Evolutionary conservation across 1,140 invertebrate species (phyloP).

Genomic region (Eupeodes corollae): DNA sequence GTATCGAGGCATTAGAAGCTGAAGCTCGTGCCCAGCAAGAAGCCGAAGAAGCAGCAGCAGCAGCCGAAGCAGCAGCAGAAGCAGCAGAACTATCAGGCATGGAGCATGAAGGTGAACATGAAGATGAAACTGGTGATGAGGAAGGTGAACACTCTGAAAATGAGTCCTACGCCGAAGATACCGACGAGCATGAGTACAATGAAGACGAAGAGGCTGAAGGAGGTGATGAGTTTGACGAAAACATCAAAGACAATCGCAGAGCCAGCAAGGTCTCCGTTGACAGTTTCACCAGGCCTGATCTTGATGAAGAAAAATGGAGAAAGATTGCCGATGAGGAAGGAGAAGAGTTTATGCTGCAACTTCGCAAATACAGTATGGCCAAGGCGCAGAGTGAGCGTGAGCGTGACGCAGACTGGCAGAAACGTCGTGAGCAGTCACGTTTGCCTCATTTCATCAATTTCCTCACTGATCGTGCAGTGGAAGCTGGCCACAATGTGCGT

Average conservation of each 20-base stretch:
- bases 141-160: constrained; percentile 14
- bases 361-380: constrained; percentile 33
- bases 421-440: constrained; percentile 24
- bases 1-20: constrained; percentile 19
- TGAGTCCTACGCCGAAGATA: constrained; percentile 17
- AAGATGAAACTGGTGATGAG: constrained; percentile 17
- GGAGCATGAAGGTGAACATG: constrained; percentile 11
- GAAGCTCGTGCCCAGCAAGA: constrained; percentile 22
- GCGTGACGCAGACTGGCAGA: constrained; percentile 35
- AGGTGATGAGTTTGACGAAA: constrained; percentile 9
- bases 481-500: constrained; percentile 60
- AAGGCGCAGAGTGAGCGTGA: constrained; percentile 28
- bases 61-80: constrained; percentile 11
- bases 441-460: constrained; percentile 43
- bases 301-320: constrained; percentile 29
- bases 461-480: constrained; percentile 63
- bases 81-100: constrained; percentile 26
- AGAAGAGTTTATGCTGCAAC: constrained; percentile 33
- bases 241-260: constrained; percentile 18
- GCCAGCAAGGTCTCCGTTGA: constrained; percentile 31
- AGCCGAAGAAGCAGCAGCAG: constrained; percentile 12
- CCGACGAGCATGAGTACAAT: constrained; percentile 13
- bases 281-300: constrained; percentile 26
- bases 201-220: constrained; percentile 15
- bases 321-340: constrained; percentile 31